A percentile compares a stretch with the other conserved stretches of the same genome.
Conservation (phyloP, 2,113 vertebrate species). For the Cairina moschata region DNA sequence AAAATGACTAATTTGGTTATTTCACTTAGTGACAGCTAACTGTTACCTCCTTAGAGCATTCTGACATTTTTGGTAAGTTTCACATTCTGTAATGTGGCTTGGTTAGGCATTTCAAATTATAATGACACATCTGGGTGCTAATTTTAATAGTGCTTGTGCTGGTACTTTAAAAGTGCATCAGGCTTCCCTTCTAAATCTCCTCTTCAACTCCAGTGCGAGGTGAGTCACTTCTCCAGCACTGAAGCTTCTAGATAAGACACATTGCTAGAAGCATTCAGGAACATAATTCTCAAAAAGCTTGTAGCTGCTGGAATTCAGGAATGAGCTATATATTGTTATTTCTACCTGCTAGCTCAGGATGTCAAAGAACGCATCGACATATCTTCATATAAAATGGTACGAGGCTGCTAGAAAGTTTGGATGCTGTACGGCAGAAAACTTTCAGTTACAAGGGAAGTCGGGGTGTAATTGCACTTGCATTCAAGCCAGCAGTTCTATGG, state of each 20-base stretch:
- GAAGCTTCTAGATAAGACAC: background rate
- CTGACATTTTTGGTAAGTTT: fast-evolving
- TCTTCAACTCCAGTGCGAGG: background rate
- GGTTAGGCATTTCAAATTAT: background rate
- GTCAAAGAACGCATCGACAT: fast-evolving
- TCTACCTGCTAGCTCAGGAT: background rate
- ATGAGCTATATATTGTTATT: background rate
- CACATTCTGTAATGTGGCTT: fast-evolving
- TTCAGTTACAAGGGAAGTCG: background rate
- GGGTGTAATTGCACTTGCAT: background rate
- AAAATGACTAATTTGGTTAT: background rate
- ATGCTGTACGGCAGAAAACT: background rate
- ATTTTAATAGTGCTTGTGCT: background rate
- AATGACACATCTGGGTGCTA: background rate
- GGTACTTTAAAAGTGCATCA: background rate
- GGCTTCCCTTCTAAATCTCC: background rate
- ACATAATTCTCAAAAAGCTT: background rate
- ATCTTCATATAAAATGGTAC: background rate
- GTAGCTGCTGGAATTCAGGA: background rate
- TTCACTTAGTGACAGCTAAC: background rate
- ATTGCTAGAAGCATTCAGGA: background rate
- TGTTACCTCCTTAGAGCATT: background rate
- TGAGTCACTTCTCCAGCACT: background rate
- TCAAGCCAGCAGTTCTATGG: background rate
- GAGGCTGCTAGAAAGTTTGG: background rate